phyloP scores from a whole-genome alignment of 2,113 vertebrate genomes.

The Psittacula cyanocephala region DNA sequence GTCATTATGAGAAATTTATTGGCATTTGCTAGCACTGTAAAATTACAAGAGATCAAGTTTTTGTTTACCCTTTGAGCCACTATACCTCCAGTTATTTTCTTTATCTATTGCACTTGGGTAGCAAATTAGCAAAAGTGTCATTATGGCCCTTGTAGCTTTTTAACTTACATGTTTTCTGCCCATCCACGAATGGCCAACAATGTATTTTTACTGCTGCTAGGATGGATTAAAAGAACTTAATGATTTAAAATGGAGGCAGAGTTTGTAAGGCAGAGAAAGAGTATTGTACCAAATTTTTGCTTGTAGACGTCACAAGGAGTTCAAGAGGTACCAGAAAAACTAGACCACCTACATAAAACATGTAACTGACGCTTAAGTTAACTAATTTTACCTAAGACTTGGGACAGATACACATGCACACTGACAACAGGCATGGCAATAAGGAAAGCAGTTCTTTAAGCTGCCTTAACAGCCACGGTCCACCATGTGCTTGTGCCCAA shows the following conservation, averaged over 20 bases:
- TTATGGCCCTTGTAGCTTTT: not conserved
- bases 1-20: not conserved
- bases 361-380: not conserved
- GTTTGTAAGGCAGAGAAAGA: not conserved
- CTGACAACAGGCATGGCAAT: not conserved
- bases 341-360: not conserved
- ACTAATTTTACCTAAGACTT: not conserved
- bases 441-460: not conserved
- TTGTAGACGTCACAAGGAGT: not conserved
- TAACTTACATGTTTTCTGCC: not conserved
- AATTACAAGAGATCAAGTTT: not conserved
- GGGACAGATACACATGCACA: not conserved
- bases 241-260: not conserved
- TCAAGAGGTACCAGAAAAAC: not conserved
- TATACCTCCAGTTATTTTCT: not conserved
- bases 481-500: not conserved
- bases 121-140: not conserved
- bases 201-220: not conserved
- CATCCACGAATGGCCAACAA: not conserved
- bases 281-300: not conserved
- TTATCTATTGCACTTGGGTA: not conserved
- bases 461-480: not conserved
- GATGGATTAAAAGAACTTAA: not conserved
- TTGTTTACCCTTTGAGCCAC: not conserved
- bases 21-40: not conserved